Evolutionary conservation across 1,140 invertebrate genomes (phyloP), one percentile per base, ranked within the genome.

Genomic region (Aradophagus sp.): DNA sequence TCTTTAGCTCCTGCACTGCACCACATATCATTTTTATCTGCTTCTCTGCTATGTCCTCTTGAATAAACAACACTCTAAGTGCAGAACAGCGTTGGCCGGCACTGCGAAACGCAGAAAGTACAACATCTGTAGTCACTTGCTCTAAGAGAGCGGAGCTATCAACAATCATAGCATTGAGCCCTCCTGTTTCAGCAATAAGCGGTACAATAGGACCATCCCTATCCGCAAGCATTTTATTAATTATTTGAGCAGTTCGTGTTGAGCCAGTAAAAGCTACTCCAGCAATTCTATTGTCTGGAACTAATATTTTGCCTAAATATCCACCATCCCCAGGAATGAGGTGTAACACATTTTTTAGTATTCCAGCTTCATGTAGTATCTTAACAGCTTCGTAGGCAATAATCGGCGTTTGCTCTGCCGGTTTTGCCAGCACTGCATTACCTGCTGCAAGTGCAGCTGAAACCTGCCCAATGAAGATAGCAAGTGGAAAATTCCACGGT

Each of bases 151-250:
- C 26, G 12, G 41, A 44, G 41, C 41, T 44, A 29, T 44, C 41
- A 44, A 44, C 41, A 44, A 44, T 44, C 41, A 44, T 44, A 44
- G 41, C 41, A 29, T 44, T 44, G 23, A 29, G 41, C 26, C 41
- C 41, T 27, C 41, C 41, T 29, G 41, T 44, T 44, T 44, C 41
- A 29, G 41, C 41, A 29, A 44, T 44, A 44, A 44, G 13, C 26
- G 41, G 20, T 7, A 29, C 41, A 29, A 44, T 44, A 16, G 41
- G 12, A 2, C 23, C 41, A 44, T 44, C 41, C 26, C 41, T 44
- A 44, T 27, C 41, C 10, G 41, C 41, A 44, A 44, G 41, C 41
- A 29, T 44, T 44, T 29, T 44, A 13, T 44, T 44, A 29, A 44
- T 44, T 29, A 44, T 44, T 27, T 29, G 41, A 29, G 41, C 41